These are phyloP conservation scores for Polyodon spathula DNA, from an alignment of 2,113 vertebrate species.

Conservation along the genomic window DNA sequence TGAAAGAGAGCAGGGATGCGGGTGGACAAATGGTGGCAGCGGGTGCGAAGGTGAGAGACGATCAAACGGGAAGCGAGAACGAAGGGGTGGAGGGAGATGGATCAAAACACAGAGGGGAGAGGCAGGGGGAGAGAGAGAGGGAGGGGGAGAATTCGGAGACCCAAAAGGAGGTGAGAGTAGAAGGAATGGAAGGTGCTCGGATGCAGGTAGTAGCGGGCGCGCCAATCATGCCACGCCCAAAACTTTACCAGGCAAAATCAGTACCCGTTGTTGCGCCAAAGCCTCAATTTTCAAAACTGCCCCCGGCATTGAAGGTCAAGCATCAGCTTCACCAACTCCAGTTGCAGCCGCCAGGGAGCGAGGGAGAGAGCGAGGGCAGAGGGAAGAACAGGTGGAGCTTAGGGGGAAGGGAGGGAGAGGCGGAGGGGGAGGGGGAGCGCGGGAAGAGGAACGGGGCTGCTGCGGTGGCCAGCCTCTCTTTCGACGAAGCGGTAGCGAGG, in stretches of 20 bases:
- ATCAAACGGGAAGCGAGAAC: no score
- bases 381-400: no score
- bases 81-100: no score
- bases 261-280: constrained; percentile 80
- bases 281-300: constrained; percentile 71
- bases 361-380: no score
- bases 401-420: no score
- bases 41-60: not conserved
- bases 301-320: constrained; percentile 43
- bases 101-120: not conserved
- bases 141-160: not conserved
- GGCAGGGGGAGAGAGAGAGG: not conserved
- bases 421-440: no score
- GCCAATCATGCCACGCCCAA: constrained; percentile 26
- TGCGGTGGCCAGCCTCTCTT: no score
- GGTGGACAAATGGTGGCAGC: no score
- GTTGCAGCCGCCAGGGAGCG: no score
- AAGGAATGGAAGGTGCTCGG: constrained; percentile 15
- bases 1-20: no score
- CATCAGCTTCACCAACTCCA: constrained; percentile 37
- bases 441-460: no score
- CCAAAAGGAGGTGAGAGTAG: not conserved
- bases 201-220: constrained; percentile 35
- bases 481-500: no score
- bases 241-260: constrained; percentile 58